Evolutionary conservation across 2,888 invertebrate species (phyloP).

Genomic region (Tetanocera ferruginea): DNA sequence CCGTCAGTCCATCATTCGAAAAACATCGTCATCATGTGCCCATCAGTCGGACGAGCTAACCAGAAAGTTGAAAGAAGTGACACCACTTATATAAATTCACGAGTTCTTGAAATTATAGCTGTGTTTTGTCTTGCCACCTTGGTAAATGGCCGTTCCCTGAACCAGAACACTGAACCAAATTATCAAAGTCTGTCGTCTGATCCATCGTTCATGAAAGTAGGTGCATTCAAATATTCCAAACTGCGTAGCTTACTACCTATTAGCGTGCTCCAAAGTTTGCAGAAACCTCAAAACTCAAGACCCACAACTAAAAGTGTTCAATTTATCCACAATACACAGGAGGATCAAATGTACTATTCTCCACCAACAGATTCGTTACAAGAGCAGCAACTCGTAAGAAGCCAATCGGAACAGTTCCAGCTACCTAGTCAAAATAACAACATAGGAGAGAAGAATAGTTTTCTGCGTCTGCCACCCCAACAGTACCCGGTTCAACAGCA

Average conservation of each 20-base stretch:
- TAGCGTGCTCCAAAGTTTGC: background rate
- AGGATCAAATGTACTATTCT: conserved; percentile 22
- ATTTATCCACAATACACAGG: conserved; percentile 30
- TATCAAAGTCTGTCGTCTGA: no score
- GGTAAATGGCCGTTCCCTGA: background rate
- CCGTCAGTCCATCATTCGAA: conserved; percentile 5
- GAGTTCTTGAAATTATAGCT: background rate
- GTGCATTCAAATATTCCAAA: background rate
- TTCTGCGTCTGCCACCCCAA: conserved; percentile 84
- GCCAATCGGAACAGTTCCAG: conserved; percentile 39
- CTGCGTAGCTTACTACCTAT: background rate
- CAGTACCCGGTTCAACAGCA: conserved; percentile 67
- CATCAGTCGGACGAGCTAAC: background rate
- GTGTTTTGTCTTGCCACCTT: background rate
- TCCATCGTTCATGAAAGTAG: no score
- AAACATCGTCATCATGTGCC: background rate
- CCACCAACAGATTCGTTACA: background rate
- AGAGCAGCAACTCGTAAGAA: background rate
- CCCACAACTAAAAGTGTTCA: conserved; percentile 15
- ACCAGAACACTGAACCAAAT: background rate
- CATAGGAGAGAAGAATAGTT: conserved; percentile 85
- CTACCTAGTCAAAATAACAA: conserved; percentile 61
- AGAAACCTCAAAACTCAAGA: background rate
- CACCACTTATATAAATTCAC: background rate
- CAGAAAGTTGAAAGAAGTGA: background rate